A percentile compares a stretch with the other conserved stretches of the same genome.
phyloP scores from a whole-genome alignment of 2,797 vertebrate species.

The Antennarius maculatus region DNA sequence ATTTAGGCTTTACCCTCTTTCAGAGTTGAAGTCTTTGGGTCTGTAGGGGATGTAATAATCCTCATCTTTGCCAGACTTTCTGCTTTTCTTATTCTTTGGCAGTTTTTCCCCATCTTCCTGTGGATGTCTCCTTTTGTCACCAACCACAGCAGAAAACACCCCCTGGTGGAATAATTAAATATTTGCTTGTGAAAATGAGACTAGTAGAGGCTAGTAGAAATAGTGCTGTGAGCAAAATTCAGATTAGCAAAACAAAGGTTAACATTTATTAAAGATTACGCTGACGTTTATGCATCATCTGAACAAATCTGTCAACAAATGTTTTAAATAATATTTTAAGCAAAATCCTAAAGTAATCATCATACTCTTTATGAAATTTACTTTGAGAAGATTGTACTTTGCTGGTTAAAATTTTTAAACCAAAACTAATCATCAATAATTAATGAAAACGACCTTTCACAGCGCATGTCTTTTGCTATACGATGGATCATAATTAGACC shows the following conservation, averaged over 20 bases:
- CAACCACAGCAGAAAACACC: constrained; percentile 84
- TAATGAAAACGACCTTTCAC: neutral
- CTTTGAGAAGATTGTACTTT: neutral
- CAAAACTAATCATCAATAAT: too few species aligned
- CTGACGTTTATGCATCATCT: too few species aligned
- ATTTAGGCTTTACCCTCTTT: constrained; percentile 84
- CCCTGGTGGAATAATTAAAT: constrained; percentile 74
- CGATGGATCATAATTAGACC: neutral
- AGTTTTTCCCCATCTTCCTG: neutral
- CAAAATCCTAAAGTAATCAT: neutral
- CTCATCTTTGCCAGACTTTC: constrained; percentile 69
- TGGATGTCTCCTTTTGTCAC: constrained; percentile 79
- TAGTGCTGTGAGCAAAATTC: neutral
- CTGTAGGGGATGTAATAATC: constrained; percentile 92
- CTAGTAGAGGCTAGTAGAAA: neutral
- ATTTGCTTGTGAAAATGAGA: neutral
- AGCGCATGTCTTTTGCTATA: too few species aligned
- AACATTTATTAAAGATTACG: neutral
- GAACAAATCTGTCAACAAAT: too few species aligned
- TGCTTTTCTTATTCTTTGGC: constrained; percentile 80
- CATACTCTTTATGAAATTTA: too few species aligned
- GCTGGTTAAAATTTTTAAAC: too few species aligned
- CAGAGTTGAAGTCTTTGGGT: constrained; percentile 94
- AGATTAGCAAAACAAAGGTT: neutral
- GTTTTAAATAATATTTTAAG: neutral